phyloP scores from a whole-genome alignment of 2,797 vertebrate genomes.

The Coregonus sp. region DNA sequence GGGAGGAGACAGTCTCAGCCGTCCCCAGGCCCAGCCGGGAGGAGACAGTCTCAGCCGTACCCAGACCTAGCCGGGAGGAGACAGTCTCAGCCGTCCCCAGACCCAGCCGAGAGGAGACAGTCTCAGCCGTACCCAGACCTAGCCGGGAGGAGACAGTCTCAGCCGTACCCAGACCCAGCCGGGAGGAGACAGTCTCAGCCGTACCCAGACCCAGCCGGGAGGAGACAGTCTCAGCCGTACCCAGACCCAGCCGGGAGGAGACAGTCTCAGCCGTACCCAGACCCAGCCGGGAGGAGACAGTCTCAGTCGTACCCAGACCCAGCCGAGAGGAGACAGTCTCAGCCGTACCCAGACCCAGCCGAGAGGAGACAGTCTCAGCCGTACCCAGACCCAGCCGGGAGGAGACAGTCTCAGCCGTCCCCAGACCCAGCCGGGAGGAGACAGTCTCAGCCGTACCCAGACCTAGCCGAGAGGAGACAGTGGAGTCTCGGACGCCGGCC shows the following conservation, averaged over 20 bases:
- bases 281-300: too few species aligned
- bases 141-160: constrained; percentile 34
- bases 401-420: constrained; percentile 76
- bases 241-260: constrained; percentile 88
- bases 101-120: too few species aligned
- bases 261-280: constrained; percentile 65
- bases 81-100: constrained; percentile 63
- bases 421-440: constrained; percentile 77
- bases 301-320: constrained; percentile 82
- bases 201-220: too few species aligned
- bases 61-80: constrained; percentile 85
- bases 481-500: constrained; percentile 90
- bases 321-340: constrained; percentile 86
- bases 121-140: too few species aligned
- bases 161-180: constrained; percentile 84
- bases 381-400: constrained; percentile 88
- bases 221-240: constrained; percentile 67
- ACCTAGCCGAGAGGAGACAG: constrained; percentile 88
- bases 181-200: constrained; percentile 83
- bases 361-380: constrained; percentile 44
- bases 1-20: constrained; percentile 82
- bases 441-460: constrained; percentile 69
- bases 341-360: neutral
- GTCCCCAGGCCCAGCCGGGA: too few species aligned
- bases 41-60: neutral